Percentiles rank a stretch among this genome's conserved stretches.
Conservation (phyloP, 2,888 invertebrate species). For the Aromia moschata region DNA sequence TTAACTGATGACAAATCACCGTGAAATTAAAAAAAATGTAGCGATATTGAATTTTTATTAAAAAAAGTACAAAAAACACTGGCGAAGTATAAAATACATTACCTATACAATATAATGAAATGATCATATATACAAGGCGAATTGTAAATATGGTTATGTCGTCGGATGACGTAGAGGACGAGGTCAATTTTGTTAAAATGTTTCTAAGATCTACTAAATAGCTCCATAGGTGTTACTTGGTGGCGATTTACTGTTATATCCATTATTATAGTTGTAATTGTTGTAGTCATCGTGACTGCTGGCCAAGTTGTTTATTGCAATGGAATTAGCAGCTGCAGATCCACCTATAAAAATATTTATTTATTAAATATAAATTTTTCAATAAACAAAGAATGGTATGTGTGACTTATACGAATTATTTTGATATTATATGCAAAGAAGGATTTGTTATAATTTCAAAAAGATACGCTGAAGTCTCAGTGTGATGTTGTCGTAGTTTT, state of each 20-base stretch:
- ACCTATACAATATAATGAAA: constrained; percentile 1
- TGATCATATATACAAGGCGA: constrained; percentile 19
- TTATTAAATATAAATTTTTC: too few relatives aligned
- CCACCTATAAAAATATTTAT: too few relatives aligned
- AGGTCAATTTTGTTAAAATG: constrained; percentile 4
- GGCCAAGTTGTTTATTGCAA: constrained; percentile 51
- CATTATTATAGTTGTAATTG: constrained; percentile 32
- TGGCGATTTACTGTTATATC: constrained; percentile 27
- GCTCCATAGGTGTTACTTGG: constrained; percentile 38
- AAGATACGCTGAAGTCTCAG: too few relatives aligned
- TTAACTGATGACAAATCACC: too few relatives aligned
- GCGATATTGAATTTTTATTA: constrained; percentile 21
- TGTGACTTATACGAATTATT: too few relatives aligned
- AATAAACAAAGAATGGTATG: too few relatives aligned
- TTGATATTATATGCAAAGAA: too few relatives aligned
- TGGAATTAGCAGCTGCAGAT: constrained; percentile 45
- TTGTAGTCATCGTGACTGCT: constrained; percentile 32
- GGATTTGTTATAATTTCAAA: too few relatives aligned
- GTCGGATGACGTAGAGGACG: too few relatives aligned
- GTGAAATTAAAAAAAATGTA: too few relatives aligned
- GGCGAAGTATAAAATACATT: constrained; percentile 12
- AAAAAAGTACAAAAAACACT: constrained; percentile 26
- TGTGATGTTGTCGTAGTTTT: too few relatives aligned
- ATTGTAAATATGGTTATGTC: constrained; percentile 3
- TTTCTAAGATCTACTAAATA: constrained; percentile 20